Evolutionary conservation across 2,797 vertebrate species (phyloP).

Genomic region (Acridotheres tristis): DNA sequence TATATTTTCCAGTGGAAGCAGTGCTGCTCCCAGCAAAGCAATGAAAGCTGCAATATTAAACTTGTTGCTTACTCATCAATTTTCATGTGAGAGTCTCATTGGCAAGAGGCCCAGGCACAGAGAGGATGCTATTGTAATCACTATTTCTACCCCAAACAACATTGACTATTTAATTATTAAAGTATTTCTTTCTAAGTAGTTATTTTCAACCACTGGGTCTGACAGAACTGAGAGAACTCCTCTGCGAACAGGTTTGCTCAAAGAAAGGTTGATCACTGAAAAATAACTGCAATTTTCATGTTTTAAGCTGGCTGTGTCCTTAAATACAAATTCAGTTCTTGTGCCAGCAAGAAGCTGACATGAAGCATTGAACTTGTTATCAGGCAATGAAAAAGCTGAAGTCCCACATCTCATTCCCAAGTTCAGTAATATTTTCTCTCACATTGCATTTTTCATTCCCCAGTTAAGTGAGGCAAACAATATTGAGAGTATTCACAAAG

Average conservation of each 20-base stretch:
- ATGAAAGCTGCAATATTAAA: not conserved
- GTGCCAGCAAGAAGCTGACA: not conserved
- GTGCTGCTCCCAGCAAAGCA: not conserved
- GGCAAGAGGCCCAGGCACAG: not conserved
- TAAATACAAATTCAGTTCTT: not conserved
- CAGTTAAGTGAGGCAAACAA: conserved; percentile 1
- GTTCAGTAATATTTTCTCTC: not conserved
- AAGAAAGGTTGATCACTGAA: not conserved
- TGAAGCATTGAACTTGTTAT: not conserved
- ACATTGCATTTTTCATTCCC: not conserved
- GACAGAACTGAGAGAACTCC: not conserved
- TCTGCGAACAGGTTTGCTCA: not conserved
- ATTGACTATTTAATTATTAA: conserved; percentile 11
- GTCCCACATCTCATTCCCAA: not conserved
- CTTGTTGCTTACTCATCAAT: conserved; percentile 7
- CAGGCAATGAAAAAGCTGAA: not conserved
- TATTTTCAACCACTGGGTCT: not conserved
- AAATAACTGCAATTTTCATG: not conserved
- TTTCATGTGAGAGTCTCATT: not conserved
- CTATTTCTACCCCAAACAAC: not conserved
- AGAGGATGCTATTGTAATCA: not conserved
- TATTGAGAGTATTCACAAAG: not conserved
- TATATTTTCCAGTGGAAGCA: not conserved
- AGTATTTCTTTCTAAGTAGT: not conserved
- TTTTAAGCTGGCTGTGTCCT: not conserved